phyloP scores from a whole-genome alignment of 2,797 vertebrate genomes.

The Mustela erminea region DNA sequence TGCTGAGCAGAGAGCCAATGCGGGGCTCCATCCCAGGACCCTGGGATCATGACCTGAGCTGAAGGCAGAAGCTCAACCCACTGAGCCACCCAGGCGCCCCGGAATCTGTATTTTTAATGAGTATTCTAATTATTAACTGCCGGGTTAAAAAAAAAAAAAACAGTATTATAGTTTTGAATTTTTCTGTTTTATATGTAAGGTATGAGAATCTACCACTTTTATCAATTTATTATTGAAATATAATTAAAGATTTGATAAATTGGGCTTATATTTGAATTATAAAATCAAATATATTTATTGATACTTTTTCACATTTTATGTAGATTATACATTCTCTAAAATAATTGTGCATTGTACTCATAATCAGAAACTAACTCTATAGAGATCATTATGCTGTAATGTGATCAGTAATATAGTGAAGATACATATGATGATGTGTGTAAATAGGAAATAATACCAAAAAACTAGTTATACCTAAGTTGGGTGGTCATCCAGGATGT shows the following conservation, averaged over 20 bases:
- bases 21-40: too few species aligned
- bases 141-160: neutral
- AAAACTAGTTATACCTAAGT: neutral
- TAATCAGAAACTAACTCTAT: neutral
- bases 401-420: neutral
- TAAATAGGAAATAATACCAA: neutral
- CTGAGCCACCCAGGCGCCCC: too few species aligned
- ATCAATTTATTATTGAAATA: neutral
- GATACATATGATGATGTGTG: neutral
- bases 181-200: neutral
- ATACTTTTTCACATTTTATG: neutral
- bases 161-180: neutral
- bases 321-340: neutral
- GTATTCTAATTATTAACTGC: neutral
- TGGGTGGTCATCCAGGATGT: neutral
- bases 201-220: neutral
- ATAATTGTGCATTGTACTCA: neutral
- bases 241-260: neutral
- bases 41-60: too few species aligned
- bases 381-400: neutral
- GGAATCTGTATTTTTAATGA: neutral
- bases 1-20: too few species aligned
- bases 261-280: neutral
- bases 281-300: neutral
- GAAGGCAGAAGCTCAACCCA: too few species aligned